phyloP scores from a whole-genome alignment of 2,113 vertebrate species.

The Spea multiplicata region DNA sequence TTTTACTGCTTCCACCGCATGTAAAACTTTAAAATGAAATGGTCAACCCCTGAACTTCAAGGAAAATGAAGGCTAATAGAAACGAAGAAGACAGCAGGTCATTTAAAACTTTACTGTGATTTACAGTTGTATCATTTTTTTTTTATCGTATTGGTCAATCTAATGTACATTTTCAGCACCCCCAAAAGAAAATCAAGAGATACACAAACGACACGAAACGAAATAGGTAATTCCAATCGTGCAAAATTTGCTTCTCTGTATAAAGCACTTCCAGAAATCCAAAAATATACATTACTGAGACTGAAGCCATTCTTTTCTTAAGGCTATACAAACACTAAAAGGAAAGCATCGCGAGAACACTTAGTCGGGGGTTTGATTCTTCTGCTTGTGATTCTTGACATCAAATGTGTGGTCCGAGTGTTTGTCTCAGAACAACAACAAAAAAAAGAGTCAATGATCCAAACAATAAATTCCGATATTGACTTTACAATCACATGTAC shows the following conservation, averaged over 20 bases:
- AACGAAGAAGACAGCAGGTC: constrained; percentile 56
- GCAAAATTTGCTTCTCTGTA: constrained; percentile 88
- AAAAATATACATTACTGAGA: constrained; percentile 70
- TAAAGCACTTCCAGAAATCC: constrained; percentile 89
- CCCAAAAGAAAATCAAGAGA: constrained; percentile 69
- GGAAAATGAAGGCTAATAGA: neutral
- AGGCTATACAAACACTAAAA: constrained; percentile 92
- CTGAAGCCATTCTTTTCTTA: constrained; percentile 75
- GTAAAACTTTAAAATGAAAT: neutral
- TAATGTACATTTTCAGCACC: constrained; percentile 72
- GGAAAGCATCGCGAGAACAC: constrained; percentile 74
- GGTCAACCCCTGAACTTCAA: neutral
- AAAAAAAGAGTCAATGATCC: constrained; percentile 70
- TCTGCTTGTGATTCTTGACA: constrained; percentile 62
- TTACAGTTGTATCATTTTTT: constrained; percentile 57
- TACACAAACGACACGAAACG: constrained; percentile 84
- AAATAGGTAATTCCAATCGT: constrained; percentile 78
- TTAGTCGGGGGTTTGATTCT: constrained; percentile 59
- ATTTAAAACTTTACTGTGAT: constrained; percentile 56
- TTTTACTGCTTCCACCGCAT: too few relatives aligned
- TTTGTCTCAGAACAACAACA: constrained; percentile 64
- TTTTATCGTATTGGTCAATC: constrained; percentile 56
- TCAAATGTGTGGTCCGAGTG: constrained; percentile 60
- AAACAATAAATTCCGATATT: constrained; percentile 81
- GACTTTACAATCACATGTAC: constrained; percentile 80